phyloP scores from a whole-genome alignment of 2,797 vertebrate genomes.

The Synanceia verrucosa region DNA sequence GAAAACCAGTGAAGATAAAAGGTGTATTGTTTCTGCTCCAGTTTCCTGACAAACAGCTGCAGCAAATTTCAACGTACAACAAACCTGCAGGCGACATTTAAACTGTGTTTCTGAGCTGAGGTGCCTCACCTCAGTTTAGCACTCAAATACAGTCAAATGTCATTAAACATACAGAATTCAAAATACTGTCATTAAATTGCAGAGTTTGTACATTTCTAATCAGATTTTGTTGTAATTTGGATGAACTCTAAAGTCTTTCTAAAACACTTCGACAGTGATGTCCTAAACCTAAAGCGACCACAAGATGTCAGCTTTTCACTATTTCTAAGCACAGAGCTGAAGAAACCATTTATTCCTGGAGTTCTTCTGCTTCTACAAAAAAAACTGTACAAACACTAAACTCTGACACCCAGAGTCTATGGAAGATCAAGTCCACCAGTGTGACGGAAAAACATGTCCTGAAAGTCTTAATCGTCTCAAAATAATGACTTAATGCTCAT shows the following conservation, averaged over 20 bases:
- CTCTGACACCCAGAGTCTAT: slow-evolving; percentile 6
- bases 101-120: not conserved
- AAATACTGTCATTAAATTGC: not conserved
- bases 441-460: too few species aligned
- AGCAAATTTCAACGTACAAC: slow-evolving; percentile 1
- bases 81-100: not conserved
- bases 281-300: slow-evolving; percentile 51
- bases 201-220: not conserved
- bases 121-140: not conserved
- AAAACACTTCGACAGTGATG: slow-evolving; percentile 30
- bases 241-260: slow-evolving; percentile 3
- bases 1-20: slow-evolving; percentile 10
- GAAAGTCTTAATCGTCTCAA: too few species aligned
- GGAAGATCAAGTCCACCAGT: too few species aligned
- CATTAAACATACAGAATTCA: slow-evolving; percentile 7
- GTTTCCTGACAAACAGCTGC: slow-evolving; percentile 3
- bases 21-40: slow-evolving; percentile 49
- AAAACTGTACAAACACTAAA: slow-evolving; percentile 33
- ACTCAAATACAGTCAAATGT: slow-evolving; percentile 16
- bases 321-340: slow-evolving; percentile 28
- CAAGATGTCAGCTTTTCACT: slow-evolving; percentile 52
- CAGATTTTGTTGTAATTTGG: not conserved
- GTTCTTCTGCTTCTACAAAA: slow-evolving; percentile 25
- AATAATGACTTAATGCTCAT: too few species aligned
- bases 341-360: not conserved